Base-by-base conservation (phyloP, 2,797 vertebrate genomes). In the Pseudochromis fuscus region DNA sequence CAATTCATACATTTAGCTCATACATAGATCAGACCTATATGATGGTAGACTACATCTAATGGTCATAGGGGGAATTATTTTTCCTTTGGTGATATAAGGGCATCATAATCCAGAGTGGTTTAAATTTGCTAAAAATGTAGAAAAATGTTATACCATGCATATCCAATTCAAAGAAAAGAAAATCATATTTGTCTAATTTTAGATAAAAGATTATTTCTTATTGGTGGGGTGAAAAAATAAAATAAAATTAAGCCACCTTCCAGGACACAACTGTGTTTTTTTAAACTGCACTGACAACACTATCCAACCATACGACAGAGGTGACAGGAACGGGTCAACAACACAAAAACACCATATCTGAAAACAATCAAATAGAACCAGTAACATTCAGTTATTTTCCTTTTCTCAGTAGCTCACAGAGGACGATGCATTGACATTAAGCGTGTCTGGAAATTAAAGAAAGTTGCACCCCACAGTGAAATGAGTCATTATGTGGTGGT, bases 341-440 rank as follows among this genome's bases (percentile, higher is more conserved):
- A 55, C 61, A 85, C 62, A 85, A 83, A 84, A 85, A 82, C 71
- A 86, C 75, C 60, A 66, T 69, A 76, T 76, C 66, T 67, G 48
- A 73, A 86, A 83, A 79, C 46, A 71, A 74, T 52, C 49, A 66
- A 52, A 69, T 25, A 66, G 52, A 83, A 61, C 51, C 42, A 38
- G 66, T n/a, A 24, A 68, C 53, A 67, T 73, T 75, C 28, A 48
- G 31, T 49, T 55, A 35, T 74, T 35, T 35, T 12, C 23, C 42
- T 81, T 61, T 76, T 77, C 56, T 86, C 85, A 81, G 64, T 67
- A 79, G 78, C 70, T 78, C 70, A 72, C 59, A 64, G 67, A 83
- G 59, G 66, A 75, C 61, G 83, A 67, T 64, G 75, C 58, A 18
- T 30, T 59, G 62, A 71, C 63, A 37, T 61, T 59, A 62, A 59